Conservation (phyloP, 64 coral and sea anemone genomes). For the Trachythela sp. region DNA sequence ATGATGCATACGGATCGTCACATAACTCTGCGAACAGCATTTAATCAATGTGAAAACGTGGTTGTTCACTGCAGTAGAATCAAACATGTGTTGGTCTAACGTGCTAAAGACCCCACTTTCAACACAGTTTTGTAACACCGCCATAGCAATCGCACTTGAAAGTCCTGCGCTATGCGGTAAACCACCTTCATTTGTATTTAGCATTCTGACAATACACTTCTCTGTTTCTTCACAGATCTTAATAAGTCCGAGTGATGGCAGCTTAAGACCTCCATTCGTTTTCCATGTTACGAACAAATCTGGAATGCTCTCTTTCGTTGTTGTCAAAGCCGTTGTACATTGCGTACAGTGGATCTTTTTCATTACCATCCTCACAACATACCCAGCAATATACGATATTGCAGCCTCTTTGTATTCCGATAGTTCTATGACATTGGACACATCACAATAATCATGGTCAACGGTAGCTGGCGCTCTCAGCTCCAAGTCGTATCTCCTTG, state of each 20-base stretch:
- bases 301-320: background rate
- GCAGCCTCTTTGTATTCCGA: too few relatives aligned
- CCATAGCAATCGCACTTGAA: background rate
- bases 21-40: background rate
- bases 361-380: background rate
- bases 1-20: background rate
- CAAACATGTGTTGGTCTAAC: background rate
- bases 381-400: too few relatives aligned
- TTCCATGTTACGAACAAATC: background rate
- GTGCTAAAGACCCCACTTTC: background rate
- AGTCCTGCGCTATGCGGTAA: too few relatives aligned
- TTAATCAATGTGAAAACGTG: background rate
- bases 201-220: background rate
- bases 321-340: background rate
- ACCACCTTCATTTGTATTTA: background rate
- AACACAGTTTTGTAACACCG: background rate
- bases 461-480: background rate
- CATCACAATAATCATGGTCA: background rate
- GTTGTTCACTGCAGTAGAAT: background rate
- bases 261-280: background rate
- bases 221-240: constrained; percentile 11
- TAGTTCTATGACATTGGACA: background rate
- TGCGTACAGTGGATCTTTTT: background rate
- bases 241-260: background rate
- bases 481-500: background rate